A percentile compares a stretch with the other conserved stretches of the same genome.
Evolutionary conservation across 2,888 invertebrate species (phyloP).

Genomic region (Dusona sp.): DNA sequence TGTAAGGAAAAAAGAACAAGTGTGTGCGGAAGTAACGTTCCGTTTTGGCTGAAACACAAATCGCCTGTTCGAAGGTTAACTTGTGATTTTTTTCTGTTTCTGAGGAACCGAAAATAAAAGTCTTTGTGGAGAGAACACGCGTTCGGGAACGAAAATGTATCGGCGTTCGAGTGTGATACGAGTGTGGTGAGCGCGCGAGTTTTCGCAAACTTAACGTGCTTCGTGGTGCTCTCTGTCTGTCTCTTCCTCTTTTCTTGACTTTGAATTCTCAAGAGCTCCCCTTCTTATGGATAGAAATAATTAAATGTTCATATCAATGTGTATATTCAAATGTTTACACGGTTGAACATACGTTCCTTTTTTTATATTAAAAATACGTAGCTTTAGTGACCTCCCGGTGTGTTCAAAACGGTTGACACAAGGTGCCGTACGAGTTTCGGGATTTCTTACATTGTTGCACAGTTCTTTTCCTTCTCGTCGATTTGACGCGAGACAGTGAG

Average conservation of each 20-base stretch:
- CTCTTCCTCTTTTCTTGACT: slow-evolving; percentile 1
- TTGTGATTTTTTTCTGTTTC: not conserved
- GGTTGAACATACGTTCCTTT: slow-evolving; percentile 24
- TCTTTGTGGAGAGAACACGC: not conserved
- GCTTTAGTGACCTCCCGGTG: slow-evolving; percentile 16
- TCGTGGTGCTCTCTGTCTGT: slow-evolving; percentile 23
- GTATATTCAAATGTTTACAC: not conserved
- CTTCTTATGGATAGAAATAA: not conserved
- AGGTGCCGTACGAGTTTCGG: not conserved
- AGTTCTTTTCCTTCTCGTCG: not conserved
- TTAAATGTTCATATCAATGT: not conserved
- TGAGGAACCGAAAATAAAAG: not conserved
- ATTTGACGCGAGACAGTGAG: slow-evolving; percentile 1
- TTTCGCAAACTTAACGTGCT: not conserved
- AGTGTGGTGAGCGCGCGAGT: slow-evolving; percentile 21
- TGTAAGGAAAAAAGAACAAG: not conserved
- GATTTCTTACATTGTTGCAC: slow-evolving; percentile 16
- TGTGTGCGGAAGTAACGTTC: not conserved
- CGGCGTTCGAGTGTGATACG: slow-evolving; percentile 19
- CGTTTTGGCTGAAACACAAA: not conserved
- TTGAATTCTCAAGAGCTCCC: not conserved
- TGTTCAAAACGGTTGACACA: not conserved
- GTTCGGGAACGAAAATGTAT: slow-evolving; percentile 31
- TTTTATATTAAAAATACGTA: slow-evolving; percentile 6
- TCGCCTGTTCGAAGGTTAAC: not conserved